Base-by-base conservation (phyloP, 2,113 vertebrate genomes). In the Bungarus multicinctus region DNA sequence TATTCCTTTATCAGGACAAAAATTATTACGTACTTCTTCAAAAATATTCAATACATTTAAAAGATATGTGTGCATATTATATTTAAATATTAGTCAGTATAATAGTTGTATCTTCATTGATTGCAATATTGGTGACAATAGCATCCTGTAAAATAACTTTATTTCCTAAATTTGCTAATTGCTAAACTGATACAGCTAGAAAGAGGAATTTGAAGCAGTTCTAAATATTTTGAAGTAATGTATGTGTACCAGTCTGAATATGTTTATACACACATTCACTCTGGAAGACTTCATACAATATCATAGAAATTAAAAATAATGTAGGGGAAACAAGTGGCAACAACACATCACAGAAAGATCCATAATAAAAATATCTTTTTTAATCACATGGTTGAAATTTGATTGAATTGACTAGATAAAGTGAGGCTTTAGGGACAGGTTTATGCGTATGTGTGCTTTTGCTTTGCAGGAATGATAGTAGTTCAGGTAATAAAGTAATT, bases 121-220 rank as follows among this genome's bases (percentile, higher is more conserved):
- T 18, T 94, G 88, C 39, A 93, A 81, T 74, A 43, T 30, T 94
- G 45, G n/a, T 91, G 58, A 53, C n/a, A 22, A 88, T 91, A 43
- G n/a, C 94, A 93, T 92, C 94, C 92, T 85, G 20, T 95, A 93
- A 93, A 91, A 94, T 94, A 64, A 50, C 8, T 81, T 81, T 43
- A 81, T 81, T 81, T 81, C 34, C 20, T 81, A 43, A 81, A 43
- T 81, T 81, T 81, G 18, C 74, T 22, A 43, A 30, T 94, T 95
- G 27, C 90, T 93, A 5, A 91, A 69, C 87, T 94, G 53, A 57
- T 87, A 25, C 45, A 60, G 88, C 30, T 25, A 89, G 25, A 47
- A 52, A 89, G 47, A 57, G 5, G 25, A 91, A 60, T 91, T 23
- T 60, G 81, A 87, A 60, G 9, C 43, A 50, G 4, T 85, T 20